Percentiles rank a stretch among this genome's conserved stretches.
Conservation (phyloP, 1,140 invertebrate genomes). For the Metaphire vulgaris region DNA sequence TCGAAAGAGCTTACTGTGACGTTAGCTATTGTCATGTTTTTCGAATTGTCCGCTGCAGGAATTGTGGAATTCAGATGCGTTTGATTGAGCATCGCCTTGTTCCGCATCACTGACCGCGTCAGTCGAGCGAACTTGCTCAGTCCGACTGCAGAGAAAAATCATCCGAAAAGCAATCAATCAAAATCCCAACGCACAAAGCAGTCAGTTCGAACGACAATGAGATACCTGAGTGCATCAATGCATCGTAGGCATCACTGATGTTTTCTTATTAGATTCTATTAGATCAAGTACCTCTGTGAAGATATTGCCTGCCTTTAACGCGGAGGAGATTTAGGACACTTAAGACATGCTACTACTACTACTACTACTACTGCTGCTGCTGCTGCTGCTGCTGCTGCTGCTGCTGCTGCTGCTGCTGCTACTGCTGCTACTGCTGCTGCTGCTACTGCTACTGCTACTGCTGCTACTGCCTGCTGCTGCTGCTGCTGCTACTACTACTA, state of each 20-base stretch:
- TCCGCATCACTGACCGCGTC: slow-evolving; percentile 88
- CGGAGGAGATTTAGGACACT: too few relatives aligned
- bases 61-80: neutral
- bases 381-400: neutral
- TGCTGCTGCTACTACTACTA: neutral
- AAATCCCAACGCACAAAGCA: too few relatives aligned
- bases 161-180: too few relatives aligned
- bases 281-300: too few relatives aligned
- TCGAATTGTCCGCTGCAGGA: neutral
- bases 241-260: too few relatives aligned
- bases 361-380: slow-evolving; percentile 59
- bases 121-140: slow-evolving; percentile 96
- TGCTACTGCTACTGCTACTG: neutral
- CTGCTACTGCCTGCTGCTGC: neutral
- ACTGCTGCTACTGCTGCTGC: neutral
- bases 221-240: too few relatives aligned
- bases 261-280: too few relatives aligned
- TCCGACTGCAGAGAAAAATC: slow-evolving; percentile 53
- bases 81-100: slow-evolving; percentile 68
- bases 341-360: too few relatives aligned
- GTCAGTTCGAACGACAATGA: too few relatives aligned
- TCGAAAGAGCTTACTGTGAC: neutral
- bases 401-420: neutral
- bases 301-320: too few relatives aligned
- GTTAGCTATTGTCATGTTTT: neutral